phyloP scores from a whole-genome alignment of 1,140 invertebrate genomes.

The Drosophila tsacasi region DNA sequence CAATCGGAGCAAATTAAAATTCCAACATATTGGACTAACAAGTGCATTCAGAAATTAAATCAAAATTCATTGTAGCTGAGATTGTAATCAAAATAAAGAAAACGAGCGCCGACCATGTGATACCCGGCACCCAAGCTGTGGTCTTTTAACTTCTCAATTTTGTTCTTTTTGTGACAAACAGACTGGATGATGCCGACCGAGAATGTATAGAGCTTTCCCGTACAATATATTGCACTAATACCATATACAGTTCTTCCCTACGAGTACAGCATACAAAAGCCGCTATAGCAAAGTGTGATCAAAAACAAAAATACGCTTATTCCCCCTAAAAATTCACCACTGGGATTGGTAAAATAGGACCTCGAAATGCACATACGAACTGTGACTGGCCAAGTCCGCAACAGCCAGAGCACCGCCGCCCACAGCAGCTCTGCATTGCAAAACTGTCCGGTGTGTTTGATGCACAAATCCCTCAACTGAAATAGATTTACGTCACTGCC shows the following conservation, averaged over 20 bases:
- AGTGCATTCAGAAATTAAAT: constrained; percentile 64
- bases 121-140: constrained; percentile 1
- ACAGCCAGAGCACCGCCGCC: constrained; percentile 28
- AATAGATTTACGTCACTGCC: constrained; percentile 82
- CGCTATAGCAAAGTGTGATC: constrained; percentile 33
- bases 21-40: constrained; percentile 63
- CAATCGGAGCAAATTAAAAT: constrained; percentile 72
- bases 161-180: too few relatives aligned
- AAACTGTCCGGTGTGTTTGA: constrained; percentile 80
- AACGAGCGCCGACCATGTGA: constrained; percentile 15
- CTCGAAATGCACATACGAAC: constrained; percentile 67
- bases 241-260: neutral
- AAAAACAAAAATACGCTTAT: constrained; percentile 36
- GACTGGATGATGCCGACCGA: neutral
- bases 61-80: constrained; percentile 69
- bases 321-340: constrained; percentile 24
- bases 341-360: constrained; percentile 8
- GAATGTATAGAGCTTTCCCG: neutral
- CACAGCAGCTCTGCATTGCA: constrained; percentile 61
- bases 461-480: constrained; percentile 82
- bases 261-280: constrained; percentile 5
- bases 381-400: constrained; percentile 50
- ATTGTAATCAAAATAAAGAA: constrained; percentile 70
- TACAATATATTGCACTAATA: neutral
- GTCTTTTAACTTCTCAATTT: neutral